Base-by-base conservation (phyloP, 2,888 invertebrate species). In the Chydorus sphaericus region DNA sequence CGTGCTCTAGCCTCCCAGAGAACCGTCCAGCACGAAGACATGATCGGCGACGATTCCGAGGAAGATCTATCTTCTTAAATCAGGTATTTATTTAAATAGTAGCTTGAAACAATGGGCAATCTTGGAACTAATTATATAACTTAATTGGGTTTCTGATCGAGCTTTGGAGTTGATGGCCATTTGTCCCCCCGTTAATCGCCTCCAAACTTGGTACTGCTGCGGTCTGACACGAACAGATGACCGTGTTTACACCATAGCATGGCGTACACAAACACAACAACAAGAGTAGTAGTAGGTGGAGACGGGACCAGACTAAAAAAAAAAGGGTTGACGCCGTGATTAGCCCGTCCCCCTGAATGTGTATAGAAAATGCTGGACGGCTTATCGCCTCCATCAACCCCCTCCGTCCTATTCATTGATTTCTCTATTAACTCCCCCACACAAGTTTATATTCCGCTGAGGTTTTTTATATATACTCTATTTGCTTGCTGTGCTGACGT, bases 211-310 rank as follows among this genome's bases (percentile, higher is more conserved):
- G n/a, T n/a, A n/a, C n/a, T n/a, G n/a, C n/a, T n/a, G n/a, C n/a
- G n/a, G n/a, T n/a, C 23, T 28, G 44, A 44, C 44, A 44, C 44
- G 44, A 44, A 44, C 44, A 44, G 44, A 44, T 44, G 44, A 44
- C 44, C 28, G 44, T 44, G 18, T 33, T 23, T 44, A 26, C 28
- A 44, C 44, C 44, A 44, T 8, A 14, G 33, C 33, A 33, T 8
- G 8, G 8, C 33, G 33, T 23, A 20, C 23, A 20, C 16, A 14
- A 18, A 14, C 39, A 39, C 39, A 39, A 18, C 7, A 39, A 39
- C 39, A 14, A 10, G 23, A 18, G 39, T 39, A 20, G 23, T 39
- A 20, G 39, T 39, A 23, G 16, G 39, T 39, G 39, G 18, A 10
- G 39, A n/a, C n/a, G n/a, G n/a, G n/a, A n/a, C n/a, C n/a, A n/a